Evolutionary conservation across 2,888 invertebrate species (phyloP), one percentile per base, ranked within the genome.

Genomic region (Myopa tessellatipennis): DNA sequence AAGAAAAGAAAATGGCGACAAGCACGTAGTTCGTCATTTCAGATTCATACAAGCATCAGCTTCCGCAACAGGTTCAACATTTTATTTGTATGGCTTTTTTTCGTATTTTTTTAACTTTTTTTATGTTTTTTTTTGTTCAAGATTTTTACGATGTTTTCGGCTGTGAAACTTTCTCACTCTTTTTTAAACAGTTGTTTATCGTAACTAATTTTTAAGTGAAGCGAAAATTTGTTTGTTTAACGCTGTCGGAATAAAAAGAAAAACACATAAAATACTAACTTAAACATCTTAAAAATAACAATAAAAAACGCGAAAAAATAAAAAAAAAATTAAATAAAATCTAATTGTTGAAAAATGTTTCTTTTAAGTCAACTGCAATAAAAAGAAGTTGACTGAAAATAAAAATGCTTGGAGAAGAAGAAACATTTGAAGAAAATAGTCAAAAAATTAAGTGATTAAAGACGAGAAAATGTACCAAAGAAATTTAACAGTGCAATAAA

Each of bases 21-120:
- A 26, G 45, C 75, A 75, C 75, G 75, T 75, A 60, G n/a, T 26
- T 40, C 26, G 36, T n/a, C 36, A 74, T 45, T 65, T 65, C 14
- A 74, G 63, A 50, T 74, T 65, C 6, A 74, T 52, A n/a, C 38
- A 50, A 70, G 52, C 36, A 38, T 40, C 38, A 63, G 60, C 45
- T 75, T 68, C 60, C 38, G 68, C 75, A 75, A 75, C 68, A 75
- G 75, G 69, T 75, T 75, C 60, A n/a, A n/a, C n/a, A n/a, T n/a
- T n/a, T n/a, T n/a, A n/a, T n/a, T n/a, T n/a, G n/a, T n/a, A n/a
- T n/a, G n/a, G n/a, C n/a, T n/a, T n/a, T 74, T 55, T 67, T 65
- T 55, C 36, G 63, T 73, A 12, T 73, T 50, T 45, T 45, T 69
- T 4, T 69, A 14, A 14, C 36, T 63, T 63, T 12, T 34, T 34